phyloP scores from a whole-genome alignment of 1,140 invertebrate species.

The Macrostomum lignano region DNA sequence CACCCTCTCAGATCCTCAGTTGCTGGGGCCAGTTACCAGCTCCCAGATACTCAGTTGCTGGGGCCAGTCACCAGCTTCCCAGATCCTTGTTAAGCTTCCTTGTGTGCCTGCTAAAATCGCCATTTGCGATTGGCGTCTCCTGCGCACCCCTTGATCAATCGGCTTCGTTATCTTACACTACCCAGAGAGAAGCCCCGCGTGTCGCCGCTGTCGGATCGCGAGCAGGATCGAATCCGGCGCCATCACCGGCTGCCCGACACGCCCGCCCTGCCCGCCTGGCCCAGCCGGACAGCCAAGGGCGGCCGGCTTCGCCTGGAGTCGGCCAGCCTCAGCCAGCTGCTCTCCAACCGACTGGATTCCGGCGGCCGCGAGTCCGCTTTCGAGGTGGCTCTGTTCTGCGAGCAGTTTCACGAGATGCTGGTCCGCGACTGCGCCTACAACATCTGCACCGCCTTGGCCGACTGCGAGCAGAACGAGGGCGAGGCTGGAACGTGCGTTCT shows the following conservation, averaged over 20 bases:
- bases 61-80: no score
- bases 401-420: conserved; percentile 77
- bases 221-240: conserved; percentile 35
- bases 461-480: no score
- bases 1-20: no score
- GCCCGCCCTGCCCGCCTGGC: conserved; percentile 56
- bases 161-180: no score
- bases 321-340: conserved; percentile 50
- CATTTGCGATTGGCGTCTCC: no score
- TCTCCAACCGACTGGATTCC: conserved; percentile 65
- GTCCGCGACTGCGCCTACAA: conserved; percentile 69
- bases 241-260: conserved; percentile 44
- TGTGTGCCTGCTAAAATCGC: no score
- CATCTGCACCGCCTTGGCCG: conserved; percentile 46
- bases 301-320: conserved; percentile 61
- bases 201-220: conserved; percentile 31
- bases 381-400: conserved; percentile 56
- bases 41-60: no score
- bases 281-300: conserved; percentile 48
- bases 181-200: no score
- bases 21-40: no score
- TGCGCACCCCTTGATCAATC: no score
- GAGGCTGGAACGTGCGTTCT: no score
- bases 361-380: conserved; percentile 59
- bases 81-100: no score